Percentiles rank a stretch among this genome's conserved stretches.
Conservation (phyloP, 2,113 vertebrate genomes). For the Leptobrachium leishanense region DNA sequence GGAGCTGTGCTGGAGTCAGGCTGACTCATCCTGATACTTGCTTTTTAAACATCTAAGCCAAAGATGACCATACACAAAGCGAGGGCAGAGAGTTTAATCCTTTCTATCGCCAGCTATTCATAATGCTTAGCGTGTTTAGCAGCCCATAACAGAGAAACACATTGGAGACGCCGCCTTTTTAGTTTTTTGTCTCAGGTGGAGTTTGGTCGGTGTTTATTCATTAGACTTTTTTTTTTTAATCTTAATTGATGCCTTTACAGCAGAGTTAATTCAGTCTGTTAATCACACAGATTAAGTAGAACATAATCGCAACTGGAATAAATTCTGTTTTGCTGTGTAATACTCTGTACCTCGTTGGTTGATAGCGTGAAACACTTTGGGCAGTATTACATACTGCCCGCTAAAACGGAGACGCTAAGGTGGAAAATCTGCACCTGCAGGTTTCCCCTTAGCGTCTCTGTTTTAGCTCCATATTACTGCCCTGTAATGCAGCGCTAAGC, state of each 20-base stretch:
- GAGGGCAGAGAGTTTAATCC: conserved; percentile 9
- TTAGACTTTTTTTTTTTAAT: neutral
- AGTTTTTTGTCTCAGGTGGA: neutral
- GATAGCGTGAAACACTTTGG: too few relatives aligned
- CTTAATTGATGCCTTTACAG: neutral
- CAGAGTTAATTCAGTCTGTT: neutral
- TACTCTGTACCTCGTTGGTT: too few relatives aligned
- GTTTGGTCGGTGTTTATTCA: neutral
- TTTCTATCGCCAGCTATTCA: neutral
- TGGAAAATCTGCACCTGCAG: too few relatives aligned
- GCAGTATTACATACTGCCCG: too few relatives aligned
- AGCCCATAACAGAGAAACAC: neutral
- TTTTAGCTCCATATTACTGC: too few relatives aligned
- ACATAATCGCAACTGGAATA: too few relatives aligned
- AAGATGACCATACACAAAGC: conserved; percentile 29
- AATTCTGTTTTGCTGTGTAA: too few relatives aligned
- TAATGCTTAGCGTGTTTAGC: neutral
- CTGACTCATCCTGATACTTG: conserved; percentile 30
- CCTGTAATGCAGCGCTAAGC: too few relatives aligned
- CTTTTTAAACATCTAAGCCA: conserved; percentile 26
- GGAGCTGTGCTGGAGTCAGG: conserved; percentile 25
- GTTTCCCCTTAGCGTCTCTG: too few relatives aligned
- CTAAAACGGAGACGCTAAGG: too few relatives aligned
- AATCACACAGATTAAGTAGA: neutral
- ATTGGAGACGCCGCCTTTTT: neutral